phyloP scores from a whole-genome alignment of 2,888 invertebrate species.

The Leistus spinibarbis region DNA sequence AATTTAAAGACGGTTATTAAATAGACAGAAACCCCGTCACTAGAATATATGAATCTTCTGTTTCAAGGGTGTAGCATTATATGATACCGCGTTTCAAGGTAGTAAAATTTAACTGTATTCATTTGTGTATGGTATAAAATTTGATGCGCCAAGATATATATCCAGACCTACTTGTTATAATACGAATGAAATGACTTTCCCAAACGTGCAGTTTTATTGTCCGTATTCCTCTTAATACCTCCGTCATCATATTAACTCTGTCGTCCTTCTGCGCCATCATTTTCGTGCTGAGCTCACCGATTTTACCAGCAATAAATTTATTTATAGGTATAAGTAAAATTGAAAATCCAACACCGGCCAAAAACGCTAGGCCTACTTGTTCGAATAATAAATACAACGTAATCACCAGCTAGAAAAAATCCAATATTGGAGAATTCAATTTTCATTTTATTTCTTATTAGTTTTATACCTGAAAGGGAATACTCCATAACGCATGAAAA shows the following conservation, averaged over 20 bases:
- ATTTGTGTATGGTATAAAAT: background rate
- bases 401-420: constrained; percentile 69
- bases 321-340: constrained; percentile 91
- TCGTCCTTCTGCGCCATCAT: constrained; percentile 92
- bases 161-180: constrained; percentile 68
- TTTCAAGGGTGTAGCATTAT: no score
- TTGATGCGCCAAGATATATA: constrained; percentile 19
- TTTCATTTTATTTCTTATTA: background rate
- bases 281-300: constrained; percentile 81
- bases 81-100: no score
- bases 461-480: constrained; percentile 79
- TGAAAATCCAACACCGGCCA: constrained; percentile 88
- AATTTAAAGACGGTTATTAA: no score
- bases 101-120: background rate
- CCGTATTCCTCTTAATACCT: constrained; percentile 85
- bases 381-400: constrained; percentile 82
- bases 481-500: constrained; percentile 96
- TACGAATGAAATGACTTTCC: constrained; percentile 84
- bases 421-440: background rate
- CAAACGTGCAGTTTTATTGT: constrained; percentile 92
- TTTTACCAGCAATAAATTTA: constrained; percentile 85
- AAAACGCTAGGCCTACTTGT: constrained; percentile 89
- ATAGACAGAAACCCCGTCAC: no score
- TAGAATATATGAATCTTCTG: no score
- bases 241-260: constrained; percentile 85